phyloP scores from a whole-genome alignment of 2,113 vertebrate genomes.

The Seriola dumerili region DNA sequence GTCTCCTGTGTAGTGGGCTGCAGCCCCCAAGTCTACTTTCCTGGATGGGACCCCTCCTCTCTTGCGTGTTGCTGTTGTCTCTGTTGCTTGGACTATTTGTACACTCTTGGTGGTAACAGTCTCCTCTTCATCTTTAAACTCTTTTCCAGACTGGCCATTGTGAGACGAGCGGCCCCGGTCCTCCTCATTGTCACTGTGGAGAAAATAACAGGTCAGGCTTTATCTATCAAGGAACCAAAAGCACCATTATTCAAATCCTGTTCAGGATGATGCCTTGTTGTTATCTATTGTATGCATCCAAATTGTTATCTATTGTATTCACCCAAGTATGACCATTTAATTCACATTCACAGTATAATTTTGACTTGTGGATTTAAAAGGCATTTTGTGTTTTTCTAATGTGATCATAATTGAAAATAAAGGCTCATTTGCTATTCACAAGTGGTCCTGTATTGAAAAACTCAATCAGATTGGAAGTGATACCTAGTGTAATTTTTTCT shows the following conservation, averaged over 20 bases:
- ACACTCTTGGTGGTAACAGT: constrained; percentile 95
- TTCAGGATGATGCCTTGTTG: not conserved
- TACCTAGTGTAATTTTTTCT: too few species aligned
- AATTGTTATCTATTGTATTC: not conserved
- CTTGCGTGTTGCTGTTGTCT: constrained; percentile 94
- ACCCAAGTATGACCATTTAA: not conserved
- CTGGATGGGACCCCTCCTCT: constrained; percentile 92
- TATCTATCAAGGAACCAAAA: not conserved
- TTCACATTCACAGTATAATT: not conserved
- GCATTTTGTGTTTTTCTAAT: too few species aligned
- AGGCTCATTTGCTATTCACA: too few species aligned
- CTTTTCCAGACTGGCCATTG: constrained; percentile 87
- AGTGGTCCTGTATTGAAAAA: not conserved
- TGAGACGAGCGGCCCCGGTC: constrained; percentile 85
- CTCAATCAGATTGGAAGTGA: not conserved
- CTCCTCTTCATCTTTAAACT: constrained; percentile 98
- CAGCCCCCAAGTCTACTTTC: constrained; percentile 96
- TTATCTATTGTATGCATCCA: not conserved
- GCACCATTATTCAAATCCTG: not conserved
- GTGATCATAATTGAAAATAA: too few species aligned
- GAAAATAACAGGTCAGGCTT: not conserved
- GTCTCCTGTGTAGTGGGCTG: constrained; percentile 95
- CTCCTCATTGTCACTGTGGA: constrained; percentile 93
- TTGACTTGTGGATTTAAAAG: too few species aligned
- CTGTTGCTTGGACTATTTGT: constrained; percentile 94